Evolutionary conservation across 2,797 vertebrate genomes (phyloP), one percentile per base, ranked within the genome.

Genomic region (Rhinichthys osculus): DNA sequence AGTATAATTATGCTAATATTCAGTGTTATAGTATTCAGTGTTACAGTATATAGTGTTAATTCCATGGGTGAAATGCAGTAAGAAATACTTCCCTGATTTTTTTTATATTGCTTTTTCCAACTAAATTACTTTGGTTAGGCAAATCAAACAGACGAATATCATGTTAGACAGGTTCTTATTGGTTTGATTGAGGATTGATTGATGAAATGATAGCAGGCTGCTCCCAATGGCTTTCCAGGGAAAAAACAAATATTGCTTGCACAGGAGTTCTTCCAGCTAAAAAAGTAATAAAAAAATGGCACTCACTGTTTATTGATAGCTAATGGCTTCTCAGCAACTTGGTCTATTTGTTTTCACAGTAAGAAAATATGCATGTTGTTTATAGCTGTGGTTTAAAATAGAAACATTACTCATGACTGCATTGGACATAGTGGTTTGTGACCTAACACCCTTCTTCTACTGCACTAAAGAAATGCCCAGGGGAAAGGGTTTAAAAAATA

Each of bases 371-470:
- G 85, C 88, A 84, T 92, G 81, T 42, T 66, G 92, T 94, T 95
- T 93, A 93, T 92, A 93, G 92, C 91, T 92, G 85, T 73, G 89
- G 90, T 92, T 93, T 91, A 91, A 92, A 95, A 95, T 93, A 94
- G 93, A 93, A 93, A 90, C 94, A 91, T 94, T 93, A 95, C 91
- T 95, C 93, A 93, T 84, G 91, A 93, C 87, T 92, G 88, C 90
- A 90, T 93, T 91, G 89, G 91, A 93, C 93, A 92, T 91, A 89
- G 87, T 91, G 88, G 77, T 87, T 86, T 86, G 94, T 91, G 94
- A 95, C 92, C 92, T 85, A 93, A 93, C 92, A 94, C 91, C 91
- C 87, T 64, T 91, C 84, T 88, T 85, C 73, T 86, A 47, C 83
- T 82, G 59, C 87, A 87, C 30, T 66, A 38, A 73, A 83, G 62